Evolutionary conservation across 2,113 vertebrate genomes (phyloP).

Genomic region (Candoia aspera): DNA sequence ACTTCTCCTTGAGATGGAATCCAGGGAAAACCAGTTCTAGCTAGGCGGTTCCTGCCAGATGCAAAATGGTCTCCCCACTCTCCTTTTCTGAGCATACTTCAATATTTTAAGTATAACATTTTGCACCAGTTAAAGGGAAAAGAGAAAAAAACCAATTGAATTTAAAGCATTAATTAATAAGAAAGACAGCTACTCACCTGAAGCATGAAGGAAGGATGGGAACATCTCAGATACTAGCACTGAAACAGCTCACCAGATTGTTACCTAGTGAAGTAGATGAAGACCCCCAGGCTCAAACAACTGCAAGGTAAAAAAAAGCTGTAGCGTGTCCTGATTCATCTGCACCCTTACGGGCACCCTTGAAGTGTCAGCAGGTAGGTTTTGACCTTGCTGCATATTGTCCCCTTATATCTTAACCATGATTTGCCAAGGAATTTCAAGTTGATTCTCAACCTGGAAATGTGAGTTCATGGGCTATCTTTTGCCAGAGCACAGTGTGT

Average conservation of each 20-base stretch:
- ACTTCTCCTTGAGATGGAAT: background rate
- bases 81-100: background rate
- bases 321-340: no score
- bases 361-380: background rate
- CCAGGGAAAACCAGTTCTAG: background rate
- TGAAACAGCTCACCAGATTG: background rate
- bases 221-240: background rate
- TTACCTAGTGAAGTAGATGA: background rate
- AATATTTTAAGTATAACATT: background rate
- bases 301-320: no score
- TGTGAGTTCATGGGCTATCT: conserved; percentile 53
- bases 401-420: conserved; percentile 10
- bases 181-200: no score
- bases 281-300: background rate
- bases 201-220: background rate
- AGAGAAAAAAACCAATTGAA: background rate
- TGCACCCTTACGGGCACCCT: background rate
- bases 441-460: conserved; percentile 42
- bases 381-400: conserved; percentile 21
- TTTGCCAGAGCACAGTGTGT: conserved; percentile 53
- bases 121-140: background rate
- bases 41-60: background rate
- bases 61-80: background rate
- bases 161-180: background rate
- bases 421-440: conserved; percentile 32